Evolutionary conservation across 2,113 vertebrate genomes (phyloP), one percentile per base, ranked within the genome.

Genomic region (Lampris incognitus): DNA sequence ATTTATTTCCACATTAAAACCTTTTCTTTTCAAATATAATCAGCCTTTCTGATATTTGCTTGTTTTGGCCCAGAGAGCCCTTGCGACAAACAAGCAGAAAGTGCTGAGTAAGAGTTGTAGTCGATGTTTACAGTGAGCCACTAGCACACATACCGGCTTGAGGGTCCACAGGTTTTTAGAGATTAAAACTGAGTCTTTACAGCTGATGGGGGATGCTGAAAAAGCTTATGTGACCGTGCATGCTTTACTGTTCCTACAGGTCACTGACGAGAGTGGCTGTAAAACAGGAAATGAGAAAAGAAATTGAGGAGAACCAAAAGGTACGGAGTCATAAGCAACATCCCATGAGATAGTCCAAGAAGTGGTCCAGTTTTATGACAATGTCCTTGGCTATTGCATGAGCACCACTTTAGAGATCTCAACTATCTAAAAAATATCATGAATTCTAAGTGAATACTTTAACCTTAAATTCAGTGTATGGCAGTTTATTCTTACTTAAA

Each of bases 261-360:
- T 98, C 96, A 79, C 92, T 99, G 89, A 97, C 96, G 70, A 97
- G 93, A 93, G 92, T 96, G 92, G 88, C 93, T 2, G 91, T 98
- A 94, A 96, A 95, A 84, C 95, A 94, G 76, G 94, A 96, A 88
- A 95, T 99, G 96, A 93, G 91, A 87, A 94, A 94, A 76, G 98
- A 99, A 95, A 99, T 99, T 92, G 94, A 96, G 87, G 93, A 96
- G 92, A 99, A 98, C 94, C 98, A 99, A 91, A 97, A 99, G 97
- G 98, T 99, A 91, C 61, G 92, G 77, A 90, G 83, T 88, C 66
- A 86, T 82, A 81, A 82, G 72, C 76, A 62, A 61, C 40, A 38
- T 78, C 59, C 71, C 65, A 62, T 61, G 79, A 78, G 69, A 80
- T 63, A 6, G 66, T 69, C 51, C 69, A 65, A 69, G 51, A 76